Conservation (phyloP, 2,888 invertebrate species). For the Crioceris asparagi region DNA sequence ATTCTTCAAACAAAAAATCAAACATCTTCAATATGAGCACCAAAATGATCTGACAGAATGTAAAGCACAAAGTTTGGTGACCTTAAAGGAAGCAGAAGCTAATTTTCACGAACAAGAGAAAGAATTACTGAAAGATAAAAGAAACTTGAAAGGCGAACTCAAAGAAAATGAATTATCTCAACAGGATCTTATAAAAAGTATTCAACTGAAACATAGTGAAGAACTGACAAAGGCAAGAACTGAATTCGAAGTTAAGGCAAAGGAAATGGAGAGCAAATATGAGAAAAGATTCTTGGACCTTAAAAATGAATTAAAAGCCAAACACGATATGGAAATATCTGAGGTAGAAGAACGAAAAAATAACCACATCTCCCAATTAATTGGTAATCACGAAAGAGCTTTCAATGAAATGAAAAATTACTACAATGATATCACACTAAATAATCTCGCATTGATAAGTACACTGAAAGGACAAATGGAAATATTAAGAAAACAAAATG, state of each 20-base stretch:
- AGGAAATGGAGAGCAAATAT: constrained; percentile 58
- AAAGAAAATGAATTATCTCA: constrained; percentile 60
- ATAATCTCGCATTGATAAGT: constrained; percentile 83
- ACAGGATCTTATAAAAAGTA: constrained; percentile 59
- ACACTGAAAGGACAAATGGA: constrained; percentile 72
- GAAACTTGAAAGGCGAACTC: constrained; percentile 51
- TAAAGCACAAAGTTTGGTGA: constrained; percentile 73
- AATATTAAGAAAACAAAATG: constrained; percentile 63
- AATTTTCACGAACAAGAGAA: constrained; percentile 67
- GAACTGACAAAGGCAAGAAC: constrained; percentile 47
- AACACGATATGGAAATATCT: constrained; percentile 67
- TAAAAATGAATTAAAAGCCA: constrained; percentile 59
- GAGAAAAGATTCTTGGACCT: constrained; percentile 65
- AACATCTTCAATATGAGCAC: constrained; percentile 86
- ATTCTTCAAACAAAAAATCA: constrained; percentile 85
- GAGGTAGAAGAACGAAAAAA: constrained; percentile 90
- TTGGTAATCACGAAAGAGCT: constrained; percentile 71
- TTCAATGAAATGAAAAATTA: constrained; percentile 88
- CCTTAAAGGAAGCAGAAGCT: constrained; percentile 74
- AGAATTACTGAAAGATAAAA: constrained; percentile 65
- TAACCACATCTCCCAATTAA: constrained; percentile 69
- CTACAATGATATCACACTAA: constrained; percentile 88
- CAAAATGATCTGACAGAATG: constrained; percentile 74
- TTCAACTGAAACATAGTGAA: constrained; percentile 50
- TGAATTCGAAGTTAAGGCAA: constrained; percentile 55